These are phyloP conservation scores for Scolopax rusticola DNA, from an alignment of 2,797 vertebrate species.

Conservation along the genomic window DNA sequence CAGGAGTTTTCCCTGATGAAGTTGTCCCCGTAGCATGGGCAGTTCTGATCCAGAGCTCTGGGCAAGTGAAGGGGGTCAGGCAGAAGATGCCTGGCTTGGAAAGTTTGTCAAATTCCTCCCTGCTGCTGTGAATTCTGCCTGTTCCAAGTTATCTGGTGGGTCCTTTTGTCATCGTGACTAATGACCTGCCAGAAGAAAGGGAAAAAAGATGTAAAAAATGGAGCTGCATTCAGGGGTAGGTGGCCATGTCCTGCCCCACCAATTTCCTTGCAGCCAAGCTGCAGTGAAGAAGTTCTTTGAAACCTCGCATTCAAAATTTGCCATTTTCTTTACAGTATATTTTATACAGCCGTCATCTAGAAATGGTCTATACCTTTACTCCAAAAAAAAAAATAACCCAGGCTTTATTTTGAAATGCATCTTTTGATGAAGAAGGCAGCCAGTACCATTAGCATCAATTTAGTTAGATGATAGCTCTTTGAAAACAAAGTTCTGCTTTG, in stretches of 20 bases:
- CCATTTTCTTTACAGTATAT: slow-evolving; percentile 52
- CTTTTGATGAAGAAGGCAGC: slow-evolving; percentile 34
- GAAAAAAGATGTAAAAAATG: slow-evolving; percentile 37
- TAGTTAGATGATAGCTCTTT: background rate
- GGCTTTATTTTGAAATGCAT: slow-evolving; percentile 39
- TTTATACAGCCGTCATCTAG: slow-evolving; percentile 43
- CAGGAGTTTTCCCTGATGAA: background rate
- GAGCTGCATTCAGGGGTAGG: slow-evolving; percentile 63
- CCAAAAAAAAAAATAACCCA: background rate
- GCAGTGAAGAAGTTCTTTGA: slow-evolving; percentile 76
- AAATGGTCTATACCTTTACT: slow-evolving; percentile 48
- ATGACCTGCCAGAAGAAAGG: slow-evolving; percentile 58
- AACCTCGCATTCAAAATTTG: slow-evolving; percentile 67
- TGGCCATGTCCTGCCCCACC: slow-evolving; percentile 60
- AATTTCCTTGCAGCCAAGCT: slow-evolving; percentile 54
- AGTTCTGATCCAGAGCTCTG: background rate
- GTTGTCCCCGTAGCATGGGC: rapidly evolving
- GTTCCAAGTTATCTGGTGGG: slow-evolving; percentile 75
- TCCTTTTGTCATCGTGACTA: slow-evolving; percentile 66
- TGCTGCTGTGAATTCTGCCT: slow-evolving; percentile 71
- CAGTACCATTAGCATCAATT: background rate
- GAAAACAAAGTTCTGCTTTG: background rate
- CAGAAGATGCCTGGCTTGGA: slow-evolving; percentile 38
- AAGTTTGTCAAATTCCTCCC: slow-evolving; percentile 65
- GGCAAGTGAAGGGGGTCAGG: slow-evolving; percentile 6